Base-by-base conservation (phyloP, 2,888 invertebrate species). In the Pollenia labialis region DNA sequence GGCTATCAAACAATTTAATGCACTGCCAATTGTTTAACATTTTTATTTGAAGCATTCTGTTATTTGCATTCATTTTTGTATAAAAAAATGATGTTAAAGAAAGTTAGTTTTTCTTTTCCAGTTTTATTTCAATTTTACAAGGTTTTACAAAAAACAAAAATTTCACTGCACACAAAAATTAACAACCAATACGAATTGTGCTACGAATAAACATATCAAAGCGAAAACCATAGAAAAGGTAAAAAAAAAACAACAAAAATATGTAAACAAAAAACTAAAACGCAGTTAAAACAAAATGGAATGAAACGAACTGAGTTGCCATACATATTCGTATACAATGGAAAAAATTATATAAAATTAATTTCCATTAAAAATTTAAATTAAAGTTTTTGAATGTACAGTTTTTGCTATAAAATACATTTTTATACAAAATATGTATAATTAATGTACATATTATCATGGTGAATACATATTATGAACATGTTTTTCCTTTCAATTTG, bases 1-100 rank as follows among this genome's bases (percentile, higher is more conserved):
- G 90, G 18, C 89, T 90, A 88, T 91, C 92, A 40, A 92, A 92
- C 1, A 90, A 86, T 77, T 89, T 89, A 0, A 88, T 68, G 56
- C 14, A 75, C 9, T 85, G 72, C 52, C 46, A 56, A 44, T 81
- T 81, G 16, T 71, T 86, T 14, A 77, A 56, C 80, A 85, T 85
- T 82, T 80, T 87, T 58, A 1, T 74, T 18, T 46, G 46, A 16
- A 10, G 16, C 4, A 16, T 32, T 56, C 60, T 69, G 16, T 18
- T 62, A 42, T 50, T 60, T 23, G 42, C n/a, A 48, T 46, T 44
- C 52, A 52, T 62, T 14, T 18, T 75, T 32, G 6, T 32, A 32
- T 32, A 32, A 32, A 32, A 32, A 32, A 32, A 6, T 32, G 0
- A 32, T 32, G 6, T 32, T 32, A 32, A 32, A 32, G 6, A 32